phyloP scores from a whole-genome alignment of 2,797 vertebrate species.

The Babyrousa celebensis region DNA sequence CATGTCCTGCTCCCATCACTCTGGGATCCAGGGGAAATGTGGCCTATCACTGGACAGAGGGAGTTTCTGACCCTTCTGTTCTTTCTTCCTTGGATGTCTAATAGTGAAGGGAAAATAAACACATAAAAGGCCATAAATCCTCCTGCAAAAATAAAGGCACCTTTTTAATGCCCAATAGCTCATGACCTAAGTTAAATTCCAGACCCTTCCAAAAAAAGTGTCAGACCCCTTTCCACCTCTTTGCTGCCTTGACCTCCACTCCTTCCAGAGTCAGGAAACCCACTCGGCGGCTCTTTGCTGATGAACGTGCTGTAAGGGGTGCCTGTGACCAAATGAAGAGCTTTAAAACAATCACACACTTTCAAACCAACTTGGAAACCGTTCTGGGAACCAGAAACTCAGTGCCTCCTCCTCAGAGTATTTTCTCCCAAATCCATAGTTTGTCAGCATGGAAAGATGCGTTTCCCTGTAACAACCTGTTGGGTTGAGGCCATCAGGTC shows the following conservation, averaged over 20 bases:
- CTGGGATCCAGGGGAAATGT: conserved; percentile 7
- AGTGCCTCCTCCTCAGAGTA: background rate
- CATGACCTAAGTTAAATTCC: conserved; percentile 85
- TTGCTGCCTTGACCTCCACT: conserved; percentile 39
- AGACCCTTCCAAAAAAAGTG: conserved; percentile 53
- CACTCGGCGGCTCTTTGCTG: background rate
- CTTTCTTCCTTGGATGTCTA: conserved; percentile 80
- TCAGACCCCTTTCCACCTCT: conserved; percentile 50
- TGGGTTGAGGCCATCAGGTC: background rate
- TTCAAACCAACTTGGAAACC: conserved; percentile 61
- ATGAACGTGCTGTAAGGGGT: background rate
- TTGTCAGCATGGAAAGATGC: background rate
- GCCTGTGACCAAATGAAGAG: background rate
- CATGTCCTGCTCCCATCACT: background rate
- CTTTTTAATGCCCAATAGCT: conserved; percentile 75
- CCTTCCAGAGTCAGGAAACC: conserved; percentile 46
- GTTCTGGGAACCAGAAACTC: background rate
- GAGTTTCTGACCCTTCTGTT: conserved; percentile 73
- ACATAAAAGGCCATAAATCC: conserved; percentile 83
- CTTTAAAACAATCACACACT: conserved; percentile 3
- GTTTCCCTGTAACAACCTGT: background rate
- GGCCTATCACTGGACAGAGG: conserved; percentile 47
- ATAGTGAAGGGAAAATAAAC: conserved; percentile 84
- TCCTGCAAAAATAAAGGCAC: conserved; percentile 83
- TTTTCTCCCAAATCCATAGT: conserved; percentile 40